Evolutionary conservation across 2,797 vertebrate genomes (phyloP), one percentile per base, ranked within the genome.

Genomic region (Helarctos malayanus): DNA sequence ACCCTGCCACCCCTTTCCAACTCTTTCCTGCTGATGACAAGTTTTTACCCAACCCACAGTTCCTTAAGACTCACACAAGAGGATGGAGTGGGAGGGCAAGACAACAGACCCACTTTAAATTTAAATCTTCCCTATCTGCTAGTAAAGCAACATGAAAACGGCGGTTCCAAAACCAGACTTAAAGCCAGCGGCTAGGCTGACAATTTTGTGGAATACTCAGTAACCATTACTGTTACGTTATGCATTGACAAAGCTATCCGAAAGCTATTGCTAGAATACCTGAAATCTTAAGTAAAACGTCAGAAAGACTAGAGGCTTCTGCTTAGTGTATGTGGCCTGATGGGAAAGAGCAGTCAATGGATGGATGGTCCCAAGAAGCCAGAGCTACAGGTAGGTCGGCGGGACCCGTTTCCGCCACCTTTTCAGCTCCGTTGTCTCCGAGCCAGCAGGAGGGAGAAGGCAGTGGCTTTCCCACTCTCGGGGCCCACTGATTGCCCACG

Each of bases 121-220:
- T 93, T 35, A 84, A 94, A 86, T 38, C 7, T 35, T 19, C 15
- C 49, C 45, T 49, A 6, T 84, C 49, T 91, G 78, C 57, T 84
- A 38, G 14, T 45, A 85, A 91, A 73, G 25, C 47, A 84, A 49
- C 47, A 75, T 47, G 23, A 81, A 68, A 84, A 16, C 29, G 56
- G 71, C 23, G 14, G n/a, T 49, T 45, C 45, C 23, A 25, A 83
- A 86, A 25, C n/a, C 57, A 27, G 18, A 41, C 41, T 93, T 57
- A 65, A 85, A 84, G 61, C 29, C 45, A 76, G 13, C 16, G 73
- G n/a, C 29, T 79, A 61, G 61, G 49, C 41, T 35, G 79, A 88
- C 10, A 90, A 84, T 86, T 91, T 88, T 15, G 32, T 14, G 38
- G n/a, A n/a, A 87, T 32, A 35, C 27, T 83, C 29, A 2, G 15